Evolutionary conservation across 1,140 invertebrate species (phyloP), one percentile per base, ranked within the genome.

Genomic region (Hermatobates lingyangjiaoensis): DNA sequence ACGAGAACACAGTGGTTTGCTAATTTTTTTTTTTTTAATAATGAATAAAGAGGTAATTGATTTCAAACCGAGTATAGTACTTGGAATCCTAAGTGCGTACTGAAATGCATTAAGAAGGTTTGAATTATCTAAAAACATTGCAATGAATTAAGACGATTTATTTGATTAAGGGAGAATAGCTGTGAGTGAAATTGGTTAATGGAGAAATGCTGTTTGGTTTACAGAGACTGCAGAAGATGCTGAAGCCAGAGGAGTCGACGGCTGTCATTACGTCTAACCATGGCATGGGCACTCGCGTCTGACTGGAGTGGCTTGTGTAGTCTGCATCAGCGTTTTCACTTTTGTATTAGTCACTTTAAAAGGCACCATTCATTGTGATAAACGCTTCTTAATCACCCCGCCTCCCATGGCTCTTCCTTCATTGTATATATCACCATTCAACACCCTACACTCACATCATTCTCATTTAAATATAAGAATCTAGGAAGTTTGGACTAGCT

Each of bases 241-340:
- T 61, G 49, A 62, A 55, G 27, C 61, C 61, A 26, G 60, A 63
- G 48, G 59, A 63, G n/a, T 39, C 44, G 14, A 38, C 56, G 0
- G 59, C 59, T 45, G 56, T 49, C 7, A 53, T 25, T 27, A 55
- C 52, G 15, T 51, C 60, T 26, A 59, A 54, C 27, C 48, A 48
- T 14, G 49, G 45, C 40, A 59, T 53, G 15, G 59, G 60, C 4
- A 60, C 60, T 7, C 60, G 61, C 53, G 61, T 63, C 49, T 63
- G 61, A 63, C 60, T 59, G 44, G 61, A 58, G 52, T 60, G 59
- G 59, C 51, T 60, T n/a, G 59, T 60, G 38, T 60, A 51, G 55
- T 34, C n/a, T 34, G n/a, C 30, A n/a, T 34, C n/a, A n/a, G n/a
- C n/a, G n/a, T n/a, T n/a, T n/a, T n/a, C n/a, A n/a, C n/a, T n/a